Evolutionary conservation across 1,140 invertebrate genomes (phyloP).

Genomic region (Aphelinus atriplicis): DNA sequence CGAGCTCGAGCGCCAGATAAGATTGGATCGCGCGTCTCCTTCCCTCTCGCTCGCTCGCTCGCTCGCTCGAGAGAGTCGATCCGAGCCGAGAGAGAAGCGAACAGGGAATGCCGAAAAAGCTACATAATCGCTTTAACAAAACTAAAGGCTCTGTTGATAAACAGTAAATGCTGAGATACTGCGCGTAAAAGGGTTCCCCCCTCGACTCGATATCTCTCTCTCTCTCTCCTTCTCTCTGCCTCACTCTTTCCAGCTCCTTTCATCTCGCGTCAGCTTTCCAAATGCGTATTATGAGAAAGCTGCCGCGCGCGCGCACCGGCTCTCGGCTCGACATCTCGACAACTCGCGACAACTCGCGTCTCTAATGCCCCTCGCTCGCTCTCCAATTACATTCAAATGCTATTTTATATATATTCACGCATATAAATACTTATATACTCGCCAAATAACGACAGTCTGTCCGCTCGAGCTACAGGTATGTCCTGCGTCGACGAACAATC

Average conservation of each 20-base stretch:
- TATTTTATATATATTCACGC: too few relatives aligned
- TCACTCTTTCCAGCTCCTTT: too few relatives aligned
- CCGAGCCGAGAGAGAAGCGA: conserved; percentile 9
- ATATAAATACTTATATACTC: too few relatives aligned
- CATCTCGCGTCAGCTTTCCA: conserved; percentile 12
- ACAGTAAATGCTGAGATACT: conserved; percentile 40
- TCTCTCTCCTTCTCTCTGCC: conserved; percentile 16
- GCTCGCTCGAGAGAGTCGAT: conserved; percentile 38
- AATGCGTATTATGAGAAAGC: conserved; percentile 26
- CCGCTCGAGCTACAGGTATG: too few relatives aligned
- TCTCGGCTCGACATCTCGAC: too few relatives aligned
- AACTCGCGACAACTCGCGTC: too few relatives aligned
- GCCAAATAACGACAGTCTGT: too few relatives aligned
- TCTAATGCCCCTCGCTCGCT: too few relatives aligned
- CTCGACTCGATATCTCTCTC: neutral
- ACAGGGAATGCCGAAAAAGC: conserved; percentile 27
- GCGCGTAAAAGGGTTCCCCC: conserved; percentile 36
- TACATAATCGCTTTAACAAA: conserved; percentile 40
- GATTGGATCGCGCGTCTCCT: conserved; percentile 27
- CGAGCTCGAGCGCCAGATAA: conserved; percentile 19
- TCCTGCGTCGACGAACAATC: too few relatives aligned
- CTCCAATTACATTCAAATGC: too few relatives aligned
- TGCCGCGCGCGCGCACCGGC: neutral
- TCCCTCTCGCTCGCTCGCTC: neutral
- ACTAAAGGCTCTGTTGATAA: conserved; percentile 40